Evolutionary conservation across 2,888 invertebrate genomes (phyloP), one percentile per base, ranked within the genome.

Genomic region (Globia sparganii): DNA sequence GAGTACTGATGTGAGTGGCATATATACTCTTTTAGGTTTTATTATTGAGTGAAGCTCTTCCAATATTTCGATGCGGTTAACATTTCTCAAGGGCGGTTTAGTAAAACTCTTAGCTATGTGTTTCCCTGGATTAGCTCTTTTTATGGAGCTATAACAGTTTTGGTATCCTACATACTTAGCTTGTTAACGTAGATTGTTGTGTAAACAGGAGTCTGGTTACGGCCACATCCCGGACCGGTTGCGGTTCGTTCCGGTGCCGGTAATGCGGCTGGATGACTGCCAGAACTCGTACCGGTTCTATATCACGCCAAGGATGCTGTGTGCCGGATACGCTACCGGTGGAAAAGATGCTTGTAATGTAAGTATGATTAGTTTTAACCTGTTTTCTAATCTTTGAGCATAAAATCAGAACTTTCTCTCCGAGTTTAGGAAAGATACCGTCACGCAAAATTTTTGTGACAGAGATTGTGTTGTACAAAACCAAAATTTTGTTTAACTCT

Each of bases 341-440:
- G 96, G 96, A 0, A 96, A 95, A 67, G 96, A 96, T 40, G 96
- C 96, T 76, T 96, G 96, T 74, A 96, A 96, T 85, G 96, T 96
- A 66, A 75, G 66, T 67, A 28, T 56, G 18, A 59, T n/a, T n/a
- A n/a, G n/a, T n/a, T n/a, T n/a, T n/a, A n/a, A n/a, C n/a, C n/a
- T 18, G 15, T 58, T 58, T 31, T 59, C 4, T 9, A 31, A 31
- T 59, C 18, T 9, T 18, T 31, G 9, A 59, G 59, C 21, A 31
- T 31, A 31, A 8, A 8, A 59, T 59, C 31, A 21, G 4, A 31
- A 31, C 9, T 31, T 31, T 59, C 31, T 21, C 31, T 61, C 31
- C 21, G 21, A 21, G 9, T 31, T 9, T 21, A 31, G 28, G 4
- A 31, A 61, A 31, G 11, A 65, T 2, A 11, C 21, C 21, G 6